These are phyloP conservation scores for Danaus melanippus DNA, from an alignment of 1,140 invertebrate genomes.

Conservation along the genomic window DNA sequence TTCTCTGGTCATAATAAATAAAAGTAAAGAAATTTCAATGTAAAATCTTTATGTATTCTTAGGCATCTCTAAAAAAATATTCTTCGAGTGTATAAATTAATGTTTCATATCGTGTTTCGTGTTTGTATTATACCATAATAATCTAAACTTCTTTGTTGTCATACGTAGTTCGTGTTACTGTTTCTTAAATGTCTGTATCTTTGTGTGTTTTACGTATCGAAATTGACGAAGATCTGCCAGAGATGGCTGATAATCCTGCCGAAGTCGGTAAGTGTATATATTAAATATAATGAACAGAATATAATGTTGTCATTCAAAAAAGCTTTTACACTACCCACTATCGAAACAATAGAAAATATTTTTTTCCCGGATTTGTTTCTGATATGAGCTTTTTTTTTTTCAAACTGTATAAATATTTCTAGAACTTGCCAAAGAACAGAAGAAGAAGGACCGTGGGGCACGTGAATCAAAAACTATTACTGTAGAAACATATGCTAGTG, in stretches of 20 bases:
- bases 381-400: too few relatives aligned
- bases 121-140: too few relatives aligned
- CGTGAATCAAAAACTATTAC: slow-evolving; percentile 63
- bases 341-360: too few relatives aligned
- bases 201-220: slow-evolving; percentile 68
- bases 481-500: slow-evolving; percentile 69
- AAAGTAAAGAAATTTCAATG: slow-evolving; percentile 9
- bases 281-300: not conserved
- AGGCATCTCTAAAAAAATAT: too few relatives aligned
- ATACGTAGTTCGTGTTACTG: too few relatives aligned
- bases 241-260: slow-evolving; percentile 51
- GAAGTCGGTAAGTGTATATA: slow-evolving; percentile 35
- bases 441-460: slow-evolving; percentile 58
- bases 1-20: not conserved
- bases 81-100: too few relatives aligned
- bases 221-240: slow-evolving; percentile 65
- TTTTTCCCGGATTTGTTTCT: too few relatives aligned
- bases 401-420: slow-evolving; percentile 11
- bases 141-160: too few relatives aligned
- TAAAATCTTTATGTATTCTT: too few relatives aligned
- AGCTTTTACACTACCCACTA: slow-evolving; percentile 1
- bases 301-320: not conserved
- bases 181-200: slow-evolving; percentile 66
- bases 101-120: too few relatives aligned
- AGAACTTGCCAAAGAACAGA: slow-evolving; percentile 57